Percentiles rank a stretch among this genome's conserved stretches.
Evolutionary conservation across 2,113 vertebrate genomes (phyloP).

Genomic region (Ceuthmochares aereus): DNA sequence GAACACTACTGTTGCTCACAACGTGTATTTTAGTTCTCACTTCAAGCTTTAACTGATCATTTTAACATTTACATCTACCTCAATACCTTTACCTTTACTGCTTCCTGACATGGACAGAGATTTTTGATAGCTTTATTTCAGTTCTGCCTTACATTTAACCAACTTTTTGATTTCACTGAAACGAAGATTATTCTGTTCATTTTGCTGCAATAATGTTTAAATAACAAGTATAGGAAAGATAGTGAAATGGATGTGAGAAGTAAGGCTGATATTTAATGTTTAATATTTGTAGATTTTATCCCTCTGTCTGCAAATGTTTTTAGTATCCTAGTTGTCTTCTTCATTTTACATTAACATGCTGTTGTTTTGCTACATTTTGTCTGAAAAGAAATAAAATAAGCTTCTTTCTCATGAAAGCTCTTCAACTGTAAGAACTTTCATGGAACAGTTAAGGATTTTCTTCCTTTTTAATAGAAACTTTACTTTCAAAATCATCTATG

Average conservation of each 20-base stretch:
- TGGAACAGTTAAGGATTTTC: background rate
- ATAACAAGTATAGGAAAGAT: background rate
- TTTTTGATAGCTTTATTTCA: background rate
- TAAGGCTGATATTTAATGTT: background rate
- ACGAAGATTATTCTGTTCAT: background rate
- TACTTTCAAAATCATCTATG: constrained; percentile 31
- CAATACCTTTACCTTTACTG: background rate
- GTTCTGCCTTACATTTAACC: background rate
- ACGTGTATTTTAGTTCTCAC: background rate
- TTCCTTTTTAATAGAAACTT: constrained; percentile 51
- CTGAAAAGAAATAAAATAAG: background rate
- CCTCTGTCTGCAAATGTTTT: background rate
- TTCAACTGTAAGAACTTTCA: background rate
- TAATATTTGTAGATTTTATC: background rate
- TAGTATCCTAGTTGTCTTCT: background rate
- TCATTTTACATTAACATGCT: background rate
- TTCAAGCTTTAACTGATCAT: background rate
- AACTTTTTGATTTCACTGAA: background rate
- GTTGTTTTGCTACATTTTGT: background rate
- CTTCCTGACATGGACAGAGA: background rate
- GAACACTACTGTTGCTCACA: background rate
- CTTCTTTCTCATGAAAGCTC: background rate
- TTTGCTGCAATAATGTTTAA: background rate
- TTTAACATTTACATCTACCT: background rate
- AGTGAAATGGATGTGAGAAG: background rate